phyloP scores from a whole-genome alignment of 2,113 vertebrate species.

The Ictalurus punctatus region DNA sequence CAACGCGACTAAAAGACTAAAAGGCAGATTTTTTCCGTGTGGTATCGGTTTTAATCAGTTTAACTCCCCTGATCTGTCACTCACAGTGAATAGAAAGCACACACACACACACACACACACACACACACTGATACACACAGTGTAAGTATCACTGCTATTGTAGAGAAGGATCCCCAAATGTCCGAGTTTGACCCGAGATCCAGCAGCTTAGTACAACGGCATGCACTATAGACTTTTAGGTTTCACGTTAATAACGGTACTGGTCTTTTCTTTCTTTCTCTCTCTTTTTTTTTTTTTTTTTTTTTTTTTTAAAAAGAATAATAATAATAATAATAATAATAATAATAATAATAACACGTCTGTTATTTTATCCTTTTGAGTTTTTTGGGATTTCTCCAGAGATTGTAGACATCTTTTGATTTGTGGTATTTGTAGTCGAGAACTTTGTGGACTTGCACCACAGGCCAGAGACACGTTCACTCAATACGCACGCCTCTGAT shows the following conservation, averaged over 20 bases:
- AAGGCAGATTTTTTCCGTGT: conserved; percentile 60
- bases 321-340: too few species aligned
- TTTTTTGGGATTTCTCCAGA: conserved; percentile 51
- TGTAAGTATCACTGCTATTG: conserved; percentile 61
- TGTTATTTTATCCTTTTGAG: conserved; percentile 43
- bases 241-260: conserved; percentile 71
- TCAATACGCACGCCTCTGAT: background rate
- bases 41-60: conserved; percentile 58
- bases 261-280: conserved; percentile 62
- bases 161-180: conserved; percentile 56
- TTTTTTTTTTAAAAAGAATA: conserved; percentile 5
- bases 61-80: conserved; percentile 64
- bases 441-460: conserved; percentile 72
- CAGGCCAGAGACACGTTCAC: conserved; percentile 57
- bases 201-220: conserved; percentile 72
- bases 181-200: conserved; percentile 60
- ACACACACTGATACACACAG: conserved; percentile 33
- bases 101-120: conserved; percentile 50
- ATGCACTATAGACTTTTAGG: conserved; percentile 74
- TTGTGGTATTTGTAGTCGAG: conserved; percentile 74
- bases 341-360: conserved; percentile 32
- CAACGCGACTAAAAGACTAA: conserved; percentile 41
- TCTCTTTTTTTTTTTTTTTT: conserved; percentile 56
- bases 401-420: conserved; percentile 74
- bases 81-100: conserved; percentile 64